Evolutionary conservation across 2,113 vertebrate species (phyloP).

Genomic region (Limanda limanda): DNA sequence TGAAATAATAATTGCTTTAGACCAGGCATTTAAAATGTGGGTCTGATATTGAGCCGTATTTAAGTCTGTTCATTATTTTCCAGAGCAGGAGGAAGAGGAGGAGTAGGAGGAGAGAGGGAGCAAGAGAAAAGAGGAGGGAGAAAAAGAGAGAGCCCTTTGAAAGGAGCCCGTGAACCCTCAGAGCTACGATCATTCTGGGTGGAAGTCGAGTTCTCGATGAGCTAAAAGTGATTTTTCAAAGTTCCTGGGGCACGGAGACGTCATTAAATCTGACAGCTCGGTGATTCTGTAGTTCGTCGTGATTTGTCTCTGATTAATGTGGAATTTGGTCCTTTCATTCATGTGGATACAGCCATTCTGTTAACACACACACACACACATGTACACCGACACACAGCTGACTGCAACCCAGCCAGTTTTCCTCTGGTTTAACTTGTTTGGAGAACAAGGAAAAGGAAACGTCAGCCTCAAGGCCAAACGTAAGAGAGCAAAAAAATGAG

Average conservation of each 20-base stretch:
- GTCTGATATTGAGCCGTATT: conserved; percentile 67
- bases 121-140: neutral
- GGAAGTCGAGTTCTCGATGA: conserved; percentile 48
- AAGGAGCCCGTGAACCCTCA: conserved; percentile 43
- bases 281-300: conserved; percentile 68
- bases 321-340: conserved; percentile 63
- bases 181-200: conserved; percentile 42
- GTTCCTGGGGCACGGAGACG: conserved; percentile 46
- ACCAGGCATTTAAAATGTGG: conserved; percentile 54
- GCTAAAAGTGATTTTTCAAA: conserved; percentile 53
- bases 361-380: conserved; percentile 21
- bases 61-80: conserved; percentile 57
- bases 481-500: neutral
- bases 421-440: conserved; percentile 22
- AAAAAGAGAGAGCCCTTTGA: conserved; percentile 34
- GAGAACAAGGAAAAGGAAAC: conserved; percentile 41
- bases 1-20: conserved; percentile 64
- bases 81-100: neutral
- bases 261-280: conserved; percentile 60
- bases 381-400: conserved; percentile 31
- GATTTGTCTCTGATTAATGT: conserved; percentile 74
- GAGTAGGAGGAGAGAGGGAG: conserved; percentile 5
- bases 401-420: conserved; percentile 33
- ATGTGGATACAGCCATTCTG: conserved; percentile 37
- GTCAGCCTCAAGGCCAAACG: conserved; percentile 30